Evolutionary conservation across 2,888 invertebrate species (phyloP), one percentile per base, ranked within the genome.

Genomic region (Agrotis segetum): DNA sequence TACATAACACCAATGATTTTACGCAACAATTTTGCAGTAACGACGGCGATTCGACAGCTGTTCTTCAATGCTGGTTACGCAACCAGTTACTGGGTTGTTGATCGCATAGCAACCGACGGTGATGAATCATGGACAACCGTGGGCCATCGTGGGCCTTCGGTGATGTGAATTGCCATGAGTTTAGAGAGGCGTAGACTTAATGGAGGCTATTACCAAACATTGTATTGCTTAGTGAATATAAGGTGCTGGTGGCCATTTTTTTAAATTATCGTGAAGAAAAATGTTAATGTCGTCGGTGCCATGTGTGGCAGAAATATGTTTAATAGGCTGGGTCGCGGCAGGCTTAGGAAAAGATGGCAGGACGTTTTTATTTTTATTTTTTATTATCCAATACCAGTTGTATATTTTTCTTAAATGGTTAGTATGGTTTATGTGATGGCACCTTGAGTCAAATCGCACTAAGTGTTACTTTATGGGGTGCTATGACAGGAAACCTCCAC

Each of bases 31-130:
- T 84, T 71, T 50, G 81, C 77, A 77, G 50, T 68, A 71, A 79
- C 63, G 71, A 40, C 69, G 71, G 67, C 71, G 55, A 79, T 82
- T 72, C 68, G n/a, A 65, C 79, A 79, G 71, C 71, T 76, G 67
- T 74, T 77, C 70, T 34, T 82, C 79, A 82, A 84, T 81, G 84
- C 4, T 74, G 49, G 62, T 83, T 83, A 60, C 49, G 74, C 67
- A 84, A 83, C 59, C 52, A 50, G 60, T 69, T 64, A 67, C 70
- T 65, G 34, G 14, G 65, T 62, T 70, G 56, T 16, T 49, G 17
- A 73, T 58, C 34, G 84, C 84, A 44, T 82, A 84, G 84, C 77
- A 82, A 83, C 84, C 52, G 62, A 61, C 67, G 55, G 40, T 34
- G 34, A 40, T 73, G 75, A 71, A 70, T 75, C 68, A 71, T 53